Base-by-base conservation (phyloP, 1,140 invertebrate species). In the Aphidius gifuensis region DNA sequence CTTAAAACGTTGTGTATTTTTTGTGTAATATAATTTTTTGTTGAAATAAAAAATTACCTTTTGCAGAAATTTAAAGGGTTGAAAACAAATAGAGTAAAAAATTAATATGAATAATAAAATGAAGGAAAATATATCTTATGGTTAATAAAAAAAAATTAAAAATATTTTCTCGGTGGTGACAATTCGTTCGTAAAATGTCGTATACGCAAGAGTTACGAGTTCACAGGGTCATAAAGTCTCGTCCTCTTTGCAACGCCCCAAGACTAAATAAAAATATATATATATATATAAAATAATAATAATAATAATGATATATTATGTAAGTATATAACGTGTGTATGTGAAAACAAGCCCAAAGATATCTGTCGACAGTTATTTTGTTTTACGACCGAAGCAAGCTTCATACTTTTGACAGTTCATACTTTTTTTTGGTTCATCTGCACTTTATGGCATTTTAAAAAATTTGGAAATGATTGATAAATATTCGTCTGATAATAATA, bases 151-250 rank as follows among this genome's bases (percentile, higher is more conserved):
- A 44, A 43, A 9, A 21, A 40, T 16, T 9, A 6, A 40, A 42
- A 43, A 9, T 55, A n/a, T 48, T 58, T 58, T 55, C 39, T 55
- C 45, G 5, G 39, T 44, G 62, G 48, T 40, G 56, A 58, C 55
- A 59, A 50, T 61, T 58, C 54, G 56, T 44, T 47, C 48, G 74
- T 75, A 74, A 75, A 76, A 76, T 71, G 23, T 68, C 43, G 71
- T 75, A 32, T 32, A 73, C 68, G 69, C 70, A 75, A 78, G 78
- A 80, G 69, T 80, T 80, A 80, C 77, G 78, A 76, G 78, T 79
- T 77, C 73, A 74, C 72, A 69, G 68, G 71, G 72, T 74, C 74
- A 78, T 80, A 80, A 80, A 79, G 72, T 77, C 70, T 72, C 70
- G 65, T 66, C 66, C 23, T 32, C 67, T 64, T 70, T 72, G 74